Evolutionary conservation across 2,797 vertebrate genomes (phyloP).

Genomic region (Alca torda): DNA sequence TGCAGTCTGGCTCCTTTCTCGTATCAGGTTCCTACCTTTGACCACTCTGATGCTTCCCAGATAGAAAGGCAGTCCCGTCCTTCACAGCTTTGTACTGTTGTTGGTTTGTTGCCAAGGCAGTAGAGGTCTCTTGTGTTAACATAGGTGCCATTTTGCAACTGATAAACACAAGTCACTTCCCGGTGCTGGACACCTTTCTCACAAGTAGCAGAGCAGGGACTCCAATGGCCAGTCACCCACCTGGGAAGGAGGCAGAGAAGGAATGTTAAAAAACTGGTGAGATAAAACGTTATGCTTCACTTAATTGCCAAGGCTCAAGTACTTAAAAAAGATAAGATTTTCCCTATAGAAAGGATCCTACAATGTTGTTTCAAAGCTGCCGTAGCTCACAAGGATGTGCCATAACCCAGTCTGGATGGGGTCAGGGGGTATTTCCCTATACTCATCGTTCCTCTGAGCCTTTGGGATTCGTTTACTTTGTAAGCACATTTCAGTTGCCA

Average conservation of each 20-base stretch:
- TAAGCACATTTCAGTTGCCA: background rate
- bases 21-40: constrained; percentile 80
- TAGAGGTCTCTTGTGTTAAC: constrained; percentile 86
- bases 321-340: background rate
- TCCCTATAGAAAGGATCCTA: background rate
- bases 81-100: constrained; percentile 86
- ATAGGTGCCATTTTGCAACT: constrained; percentile 89
- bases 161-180: constrained; percentile 88
- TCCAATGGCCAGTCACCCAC: constrained; percentile 91
- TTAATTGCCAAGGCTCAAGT: background rate
- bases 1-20: background rate
- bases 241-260: constrained; percentile 71
- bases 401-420: background rate
- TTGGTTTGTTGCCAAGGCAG: constrained; percentile 85
- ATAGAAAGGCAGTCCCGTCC: constrained; percentile 88
- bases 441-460: background rate
- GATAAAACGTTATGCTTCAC: background rate
- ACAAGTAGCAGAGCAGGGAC: constrained; percentile 89
- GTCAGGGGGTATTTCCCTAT: background rate
- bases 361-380: background rate
- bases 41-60: constrained; percentile 97
- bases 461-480: background rate
- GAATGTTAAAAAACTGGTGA: background rate
- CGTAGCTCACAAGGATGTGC: background rate
- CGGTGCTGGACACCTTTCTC: constrained; percentile 88